Evolutionary conservation across 2,113 vertebrate species (phyloP).

Genomic region (Epinephelus moara): DNA sequence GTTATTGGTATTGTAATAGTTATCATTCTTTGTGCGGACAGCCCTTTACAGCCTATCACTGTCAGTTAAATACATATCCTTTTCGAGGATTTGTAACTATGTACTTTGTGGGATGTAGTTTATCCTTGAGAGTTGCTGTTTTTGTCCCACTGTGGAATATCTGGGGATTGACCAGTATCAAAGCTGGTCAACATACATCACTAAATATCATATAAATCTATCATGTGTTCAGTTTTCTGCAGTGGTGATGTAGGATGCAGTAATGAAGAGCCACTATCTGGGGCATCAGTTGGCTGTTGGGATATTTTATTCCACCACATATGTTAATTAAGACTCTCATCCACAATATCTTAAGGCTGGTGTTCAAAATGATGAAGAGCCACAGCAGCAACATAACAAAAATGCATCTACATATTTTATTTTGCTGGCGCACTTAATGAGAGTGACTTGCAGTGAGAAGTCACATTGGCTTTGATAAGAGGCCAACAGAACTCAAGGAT

Average conservation of each 20-base stretch:
- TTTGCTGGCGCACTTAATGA: slow-evolving; percentile 37
- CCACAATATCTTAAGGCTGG: slow-evolving; percentile 45
- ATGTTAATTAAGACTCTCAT: slow-evolving; percentile 41
- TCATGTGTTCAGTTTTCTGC: neutral
- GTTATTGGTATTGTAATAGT: too few relatives aligned
- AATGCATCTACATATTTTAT: slow-evolving; percentile 51
- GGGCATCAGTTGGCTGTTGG: slow-evolving; percentile 40
- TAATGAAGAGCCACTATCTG: slow-evolving; percentile 36
- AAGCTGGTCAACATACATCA: neutral
- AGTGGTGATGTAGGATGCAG: slow-evolving; percentile 3
- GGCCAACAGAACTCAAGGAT: slow-evolving; percentile 46
- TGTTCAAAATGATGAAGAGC: slow-evolving; percentile 42
- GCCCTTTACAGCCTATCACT: too few relatives aligned
- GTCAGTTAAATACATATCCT: too few relatives aligned
- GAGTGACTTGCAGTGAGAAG: slow-evolving; percentile 36
- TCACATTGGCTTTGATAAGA: slow-evolving; percentile 43
- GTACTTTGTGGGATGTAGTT: neutral
- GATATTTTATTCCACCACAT: slow-evolving; percentile 39
- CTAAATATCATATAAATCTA: neutral
- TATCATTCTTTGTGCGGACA: too few relatives aligned
- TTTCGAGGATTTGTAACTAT: neutral
- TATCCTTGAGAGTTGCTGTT: neutral
- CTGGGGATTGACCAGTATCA: neutral
- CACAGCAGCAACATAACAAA: slow-evolving; percentile 27
- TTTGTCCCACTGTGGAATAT: neutral